phyloP scores from a whole-genome alignment of 2,113 vertebrate genomes.

The Odobenus rosmarus region DNA sequence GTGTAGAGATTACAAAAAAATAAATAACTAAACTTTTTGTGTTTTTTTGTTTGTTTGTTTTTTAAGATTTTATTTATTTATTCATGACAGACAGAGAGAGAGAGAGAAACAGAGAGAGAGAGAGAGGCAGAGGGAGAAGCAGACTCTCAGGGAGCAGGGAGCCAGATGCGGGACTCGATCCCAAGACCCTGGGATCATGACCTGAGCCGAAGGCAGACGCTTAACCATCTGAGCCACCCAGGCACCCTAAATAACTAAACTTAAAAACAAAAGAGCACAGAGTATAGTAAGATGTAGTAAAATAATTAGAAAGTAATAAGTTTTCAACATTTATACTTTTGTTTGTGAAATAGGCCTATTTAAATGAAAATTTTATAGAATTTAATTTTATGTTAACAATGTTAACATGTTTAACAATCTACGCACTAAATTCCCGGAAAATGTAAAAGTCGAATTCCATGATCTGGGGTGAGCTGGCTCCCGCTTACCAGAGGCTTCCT shows the following conservation, averaged over 20 bases:
- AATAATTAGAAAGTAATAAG: not conserved
- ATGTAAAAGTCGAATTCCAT: not conserved
- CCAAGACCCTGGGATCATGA: too few relatives aligned
- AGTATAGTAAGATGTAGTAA: not conserved
- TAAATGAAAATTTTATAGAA: not conserved
- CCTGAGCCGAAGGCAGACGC: too few relatives aligned
- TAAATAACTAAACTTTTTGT: not conserved
- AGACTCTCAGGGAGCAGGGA: too few relatives aligned
- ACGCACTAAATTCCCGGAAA: not conserved
- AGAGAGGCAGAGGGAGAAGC: too few relatives aligned
- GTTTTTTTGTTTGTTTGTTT: too few relatives aligned
- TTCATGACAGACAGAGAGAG: too few relatives aligned
- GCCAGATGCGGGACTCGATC: too few relatives aligned
- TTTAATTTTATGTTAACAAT: not conserved
- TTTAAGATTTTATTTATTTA: too few relatives aligned
- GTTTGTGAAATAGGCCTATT: not conserved
- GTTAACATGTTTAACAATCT: not conserved
- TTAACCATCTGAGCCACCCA: too few relatives aligned
- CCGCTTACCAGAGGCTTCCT: not conserved
- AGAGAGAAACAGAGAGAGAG: too few relatives aligned
- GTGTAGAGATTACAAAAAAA: not conserved
- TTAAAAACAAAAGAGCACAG: not conserved
- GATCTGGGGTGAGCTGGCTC: not conserved
- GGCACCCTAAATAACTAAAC: not conserved
- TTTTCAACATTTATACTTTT: not conserved